A percentile compares a stretch with the other conserved stretches of the same genome.
Evolutionary conservation across 2,113 vertebrate genomes (phyloP).

Genomic region (Morone saxatilis): DNA sequence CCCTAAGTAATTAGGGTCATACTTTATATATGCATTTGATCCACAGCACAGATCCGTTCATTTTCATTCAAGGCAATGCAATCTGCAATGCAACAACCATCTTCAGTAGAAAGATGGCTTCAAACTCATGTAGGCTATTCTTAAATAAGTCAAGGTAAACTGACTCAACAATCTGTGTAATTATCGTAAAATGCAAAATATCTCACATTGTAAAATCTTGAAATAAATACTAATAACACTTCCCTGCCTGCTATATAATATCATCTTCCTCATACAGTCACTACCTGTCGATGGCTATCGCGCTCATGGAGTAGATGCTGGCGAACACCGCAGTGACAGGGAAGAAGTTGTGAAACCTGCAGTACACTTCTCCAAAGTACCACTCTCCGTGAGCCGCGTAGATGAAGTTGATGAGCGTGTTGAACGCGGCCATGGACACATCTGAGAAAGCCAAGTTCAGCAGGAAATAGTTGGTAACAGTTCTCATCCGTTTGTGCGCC

Average conservation of each 20-base stretch:
- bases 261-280: not conserved
- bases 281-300: slow-evolving; percentile 95
- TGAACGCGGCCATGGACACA: slow-evolving; percentile 95
- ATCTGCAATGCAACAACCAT: too few species aligned
- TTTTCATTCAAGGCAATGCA: too few species aligned
- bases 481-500: slow-evolving; percentile 96
- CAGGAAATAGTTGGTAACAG: slow-evolving; percentile 95
- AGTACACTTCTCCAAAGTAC: slow-evolving; percentile 96
- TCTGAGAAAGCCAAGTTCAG: slow-evolving; percentile 95
- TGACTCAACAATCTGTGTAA: not conserved
- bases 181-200: not conserved
- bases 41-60: too few species aligned
- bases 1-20: not conserved
- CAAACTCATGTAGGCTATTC: not conserved
- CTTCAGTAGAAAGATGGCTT: not conserved
- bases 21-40: not conserved
- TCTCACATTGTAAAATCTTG: not conserved
- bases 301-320: slow-evolving; percentile 99
- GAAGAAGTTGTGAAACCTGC: slow-evolving; percentile 98
- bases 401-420: slow-evolving; percentile 95
- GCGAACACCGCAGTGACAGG: slow-evolving; percentile 95
- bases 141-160: not conserved
- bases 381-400: slow-evolving; percentile 94
- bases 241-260: too few species aligned
- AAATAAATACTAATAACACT: not conserved